Evolutionary conservation across 2,888 invertebrate species (phyloP).

Genomic region (Barypeithes pellucidus): DNA sequence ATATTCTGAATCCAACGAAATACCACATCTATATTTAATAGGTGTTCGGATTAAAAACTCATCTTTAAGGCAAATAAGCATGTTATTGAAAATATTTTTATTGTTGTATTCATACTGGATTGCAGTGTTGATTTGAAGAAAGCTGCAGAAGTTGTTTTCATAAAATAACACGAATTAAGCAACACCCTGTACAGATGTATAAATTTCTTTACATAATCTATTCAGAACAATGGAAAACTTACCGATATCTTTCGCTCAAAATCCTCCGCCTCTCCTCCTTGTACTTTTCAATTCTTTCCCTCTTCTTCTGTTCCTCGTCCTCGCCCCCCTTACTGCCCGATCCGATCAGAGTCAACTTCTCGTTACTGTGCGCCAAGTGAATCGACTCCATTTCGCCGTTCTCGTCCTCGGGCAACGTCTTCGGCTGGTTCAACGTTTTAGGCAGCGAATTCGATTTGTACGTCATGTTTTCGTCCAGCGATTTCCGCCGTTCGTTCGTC

Average conservation of each 20-base stretch:
- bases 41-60: too few relatives aligned
- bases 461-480: constrained; percentile 71
- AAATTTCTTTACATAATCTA: too few relatives aligned
- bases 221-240: constrained; percentile 37
- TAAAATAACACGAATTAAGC: too few relatives aligned
- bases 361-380: constrained; percentile 66
- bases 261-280: constrained; percentile 92
- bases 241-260: constrained; percentile 84
- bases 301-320: constrained; percentile 73
- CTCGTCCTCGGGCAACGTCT: constrained; percentile 70
- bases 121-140: too few relatives aligned
- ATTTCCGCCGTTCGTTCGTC: constrained; percentile 72
- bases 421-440: constrained; percentile 75
- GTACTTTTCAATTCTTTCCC: constrained; percentile 91
- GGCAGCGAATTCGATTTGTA: constrained; percentile 73
- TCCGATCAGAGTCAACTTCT: constrained; percentile 58
- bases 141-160: too few relatives aligned
- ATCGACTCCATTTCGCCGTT: constrained; percentile 62
- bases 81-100: too few relatives aligned
- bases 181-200: too few relatives aligned
- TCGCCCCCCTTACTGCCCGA: constrained; percentile 46
- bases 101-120: too few relatives aligned
- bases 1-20: too few relatives aligned
- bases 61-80: too few relatives aligned
- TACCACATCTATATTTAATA: too few relatives aligned